Conservation (phyloP, 2,888 invertebrate species). For the Oasisia sp. region DNA sequence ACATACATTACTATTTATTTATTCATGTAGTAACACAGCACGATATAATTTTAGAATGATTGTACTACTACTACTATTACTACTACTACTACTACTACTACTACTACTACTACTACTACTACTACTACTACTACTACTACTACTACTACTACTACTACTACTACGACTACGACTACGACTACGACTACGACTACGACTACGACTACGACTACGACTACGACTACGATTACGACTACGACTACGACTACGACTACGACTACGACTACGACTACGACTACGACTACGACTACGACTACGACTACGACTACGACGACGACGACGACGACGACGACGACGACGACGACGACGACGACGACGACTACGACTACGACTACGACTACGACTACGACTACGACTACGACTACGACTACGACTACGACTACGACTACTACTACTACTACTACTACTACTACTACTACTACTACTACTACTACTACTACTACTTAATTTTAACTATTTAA, state of each 20-base stretch:
- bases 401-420: conserved; percentile 5
- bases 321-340: not conserved
- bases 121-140: conserved; percentile 24
- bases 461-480: conserved; percentile 31
- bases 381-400: conserved; percentile 26
- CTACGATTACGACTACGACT: not conserved
- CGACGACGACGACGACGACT: not conserved
- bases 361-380: conserved; percentile 30
- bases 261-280: not conserved
- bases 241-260: not conserved
- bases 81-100: conserved; percentile 21
- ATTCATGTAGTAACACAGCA: too few relatives aligned
- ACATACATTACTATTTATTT: too few relatives aligned
- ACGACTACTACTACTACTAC: conserved; percentile 8
- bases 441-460: conserved; percentile 31
- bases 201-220: not conserved
- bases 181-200: not conserved
- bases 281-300: not conserved
- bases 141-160: conserved; percentile 24
- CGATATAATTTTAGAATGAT: not conserved
- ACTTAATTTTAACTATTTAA: too few relatives aligned
- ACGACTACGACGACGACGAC: not conserved
- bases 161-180: not conserved
- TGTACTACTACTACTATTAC: conserved; percentile 18
- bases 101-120: conserved; percentile 23